These are phyloP conservation scores for Xiphorhynchus elegans DNA, from an alignment of 2,113 vertebrate genomes.

Conservation along the genomic window DNA sequence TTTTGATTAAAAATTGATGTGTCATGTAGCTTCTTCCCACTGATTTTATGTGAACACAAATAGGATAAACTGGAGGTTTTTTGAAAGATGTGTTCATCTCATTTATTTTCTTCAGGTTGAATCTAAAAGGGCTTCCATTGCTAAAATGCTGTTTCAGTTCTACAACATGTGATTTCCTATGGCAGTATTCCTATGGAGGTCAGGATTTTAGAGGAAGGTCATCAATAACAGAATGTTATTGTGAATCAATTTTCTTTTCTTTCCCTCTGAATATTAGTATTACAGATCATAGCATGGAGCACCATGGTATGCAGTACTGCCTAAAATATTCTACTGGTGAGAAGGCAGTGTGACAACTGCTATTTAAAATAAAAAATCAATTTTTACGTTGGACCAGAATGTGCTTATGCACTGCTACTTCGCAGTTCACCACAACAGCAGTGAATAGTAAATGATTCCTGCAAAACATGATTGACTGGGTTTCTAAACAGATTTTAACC, in stretches of 20 bases:
- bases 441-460: not conserved
- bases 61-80: not conserved
- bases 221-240: not conserved
- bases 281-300: not conserved
- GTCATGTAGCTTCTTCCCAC: slow-evolving; percentile 7
- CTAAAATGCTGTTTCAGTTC: not conserved
- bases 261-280: not conserved
- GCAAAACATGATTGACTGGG: not conserved
- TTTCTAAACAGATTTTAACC: not conserved
- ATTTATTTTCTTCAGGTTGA: not conserved
- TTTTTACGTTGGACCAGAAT: slow-evolving; percentile 42
- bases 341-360: slow-evolving; percentile 8
- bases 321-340: slow-evolving; percentile 19
- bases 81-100: not conserved
- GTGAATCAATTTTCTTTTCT: not conserved
- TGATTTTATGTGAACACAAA: slow-evolving; percentile 30
- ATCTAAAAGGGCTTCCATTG: not conserved
- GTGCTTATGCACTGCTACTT: slow-evolving; percentile 10
- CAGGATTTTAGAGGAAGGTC: not conserved
- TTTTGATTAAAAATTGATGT: slow-evolving; percentile 51
- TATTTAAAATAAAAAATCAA: slow-evolving; percentile 3
- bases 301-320: not conserved
- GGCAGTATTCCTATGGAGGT: not conserved
- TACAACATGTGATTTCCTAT: not conserved
- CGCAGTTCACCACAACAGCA: not conserved